These are phyloP conservation scores for Zele albiditarsus DNA, from an alignment of 2,888 invertebrate species.

Conservation along the genomic window DNA sequence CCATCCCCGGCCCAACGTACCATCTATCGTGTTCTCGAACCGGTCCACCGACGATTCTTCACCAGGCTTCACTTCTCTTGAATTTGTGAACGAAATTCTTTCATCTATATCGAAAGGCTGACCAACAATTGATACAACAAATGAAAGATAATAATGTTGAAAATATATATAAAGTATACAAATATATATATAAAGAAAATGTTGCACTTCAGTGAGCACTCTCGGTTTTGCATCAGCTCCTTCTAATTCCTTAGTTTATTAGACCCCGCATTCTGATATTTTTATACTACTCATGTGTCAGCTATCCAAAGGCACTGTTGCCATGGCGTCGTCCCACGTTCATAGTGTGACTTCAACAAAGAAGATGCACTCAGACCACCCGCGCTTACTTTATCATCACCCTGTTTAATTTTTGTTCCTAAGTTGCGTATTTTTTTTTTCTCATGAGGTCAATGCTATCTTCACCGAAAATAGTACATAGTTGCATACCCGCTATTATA, in stretches of 20 bases:
- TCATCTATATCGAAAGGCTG: not conserved
- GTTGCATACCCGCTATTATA: too few species aligned
- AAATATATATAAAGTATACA: constrained; percentile 15
- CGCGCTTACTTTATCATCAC: constrained; percentile 43
- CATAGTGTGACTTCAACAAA: constrained; percentile 6
- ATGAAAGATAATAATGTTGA: not conserved
- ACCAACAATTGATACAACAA: not conserved
- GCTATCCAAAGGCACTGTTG: constrained; percentile 45
- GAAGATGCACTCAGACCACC: constrained; percentile 30
- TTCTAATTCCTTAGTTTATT: constrained; percentile 68
- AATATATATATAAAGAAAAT: constrained; percentile 13
- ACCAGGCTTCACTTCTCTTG: not conserved
- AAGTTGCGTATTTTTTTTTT: constrained; percentile 31
- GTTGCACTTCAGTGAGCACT: constrained; percentile 66
- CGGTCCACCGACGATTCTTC: constrained; percentile 18
- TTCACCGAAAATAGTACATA: too few species aligned
- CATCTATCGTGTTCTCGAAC: constrained; percentile 7
- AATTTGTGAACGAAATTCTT: not conserved
- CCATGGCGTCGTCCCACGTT: constrained; percentile 34
- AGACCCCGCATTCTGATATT: constrained; percentile 67
- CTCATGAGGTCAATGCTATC: not conserved
- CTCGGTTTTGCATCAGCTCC: constrained; percentile 67
- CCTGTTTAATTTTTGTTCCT: constrained; percentile 39
- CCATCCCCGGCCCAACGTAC: not conserved
- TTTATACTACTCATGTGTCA: constrained; percentile 52